Evolutionary conservation across 2,888 invertebrate genomes (phyloP), one percentile per base, ranked within the genome.

Genomic region (Clusia tigrina): DNA sequence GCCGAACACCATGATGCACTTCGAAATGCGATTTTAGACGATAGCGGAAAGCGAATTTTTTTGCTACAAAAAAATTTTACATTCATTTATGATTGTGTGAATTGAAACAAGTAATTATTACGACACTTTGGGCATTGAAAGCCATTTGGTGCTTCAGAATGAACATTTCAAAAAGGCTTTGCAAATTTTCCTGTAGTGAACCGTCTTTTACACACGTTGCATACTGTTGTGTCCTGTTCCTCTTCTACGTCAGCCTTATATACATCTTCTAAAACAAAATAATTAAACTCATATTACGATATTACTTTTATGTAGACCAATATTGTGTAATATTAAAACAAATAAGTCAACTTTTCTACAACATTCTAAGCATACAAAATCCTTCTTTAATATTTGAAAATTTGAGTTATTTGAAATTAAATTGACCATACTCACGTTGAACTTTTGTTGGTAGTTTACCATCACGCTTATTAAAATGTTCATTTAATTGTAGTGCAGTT

Each of bases 111-210:
- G 12, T 32, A 12, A 12, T 32, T 32, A 32, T 32, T 42, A 42
- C 42, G n/a, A 42, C 42, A 42, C 42, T 42, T 42, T 6, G 42
- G 42, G n/a, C 42, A 42, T 15, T 42, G 42, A 42, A 42, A 42
- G 2, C 42, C 42, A 3, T n/a, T 15, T 3, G 42, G 42, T 42
- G 42, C 42, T n/a, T 6, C 42, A 17, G 42, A 10, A 15, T 42
- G 42, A 17, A 42, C 42, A 3, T 42, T 42, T 15, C 42, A 17
- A 42, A 42, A 42, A n/a, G 10, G 42, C 3, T 10, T 42, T 3
- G 42, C 6, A n/a, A n/a, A 42, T 42, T 42, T 42, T 15, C 15
- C 3, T 42, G 6, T 2, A n/a, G 42, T 3, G n/a, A 42, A 42
- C 42, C 3, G 3, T 5, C 42, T 10, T 42, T 42, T 42, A 17